These are phyloP conservation scores for Hirtodrosophila alboralis DNA, from an alignment of 2,888 invertebrate genomes.

Conservation along the genomic window DNA sequence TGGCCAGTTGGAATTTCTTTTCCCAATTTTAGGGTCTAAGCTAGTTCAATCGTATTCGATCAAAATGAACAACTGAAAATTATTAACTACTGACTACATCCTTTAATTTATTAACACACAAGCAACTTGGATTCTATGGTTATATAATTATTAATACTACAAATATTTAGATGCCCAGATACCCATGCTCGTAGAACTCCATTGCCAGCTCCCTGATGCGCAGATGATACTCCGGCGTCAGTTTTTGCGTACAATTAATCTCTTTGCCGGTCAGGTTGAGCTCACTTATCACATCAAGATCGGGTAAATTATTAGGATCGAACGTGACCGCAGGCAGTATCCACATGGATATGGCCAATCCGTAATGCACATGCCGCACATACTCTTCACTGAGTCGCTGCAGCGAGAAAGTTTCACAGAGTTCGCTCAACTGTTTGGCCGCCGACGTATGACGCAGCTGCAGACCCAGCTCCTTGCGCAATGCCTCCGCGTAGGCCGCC, in stretches of 20 bases:
- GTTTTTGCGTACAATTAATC: slow-evolving; percentile 79
- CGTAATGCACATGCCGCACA: slow-evolving; percentile 79
- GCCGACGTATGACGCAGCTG: slow-evolving; percentile 60
- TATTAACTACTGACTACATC: neutral
- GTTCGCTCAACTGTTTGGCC: slow-evolving; percentile 43
- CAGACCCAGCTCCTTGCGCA: slow-evolving; percentile 68
- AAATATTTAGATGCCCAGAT: slow-evolving; percentile 54
- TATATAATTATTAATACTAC: slow-evolving; percentile 36
- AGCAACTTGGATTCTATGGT: slow-evolving; percentile 17
- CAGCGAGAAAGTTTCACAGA: slow-evolving; percentile 72
- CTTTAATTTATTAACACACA: slow-evolving; percentile 28
- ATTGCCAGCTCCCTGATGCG: slow-evolving; percentile 80
- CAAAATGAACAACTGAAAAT: neutral
- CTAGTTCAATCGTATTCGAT: too few species aligned
- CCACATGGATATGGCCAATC: slow-evolving; percentile 82
- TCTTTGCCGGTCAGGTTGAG: slow-evolving; percentile 71
- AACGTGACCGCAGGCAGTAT: slow-evolving; percentile 83
- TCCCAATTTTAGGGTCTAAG: too few species aligned
- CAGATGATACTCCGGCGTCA: slow-evolving; percentile 82
- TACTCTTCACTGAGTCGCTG: slow-evolving; percentile 79
- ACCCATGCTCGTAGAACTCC: slow-evolving; percentile 82
- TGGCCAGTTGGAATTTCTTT: neutral
- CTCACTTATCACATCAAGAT: slow-evolving; percentile 81
- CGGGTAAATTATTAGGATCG: slow-evolving; percentile 81
- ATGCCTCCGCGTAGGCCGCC: slow-evolving; percentile 72